Conservation (phyloP, 2,888 invertebrate genomes). For the Kryphioiulus occultus region DNA sequence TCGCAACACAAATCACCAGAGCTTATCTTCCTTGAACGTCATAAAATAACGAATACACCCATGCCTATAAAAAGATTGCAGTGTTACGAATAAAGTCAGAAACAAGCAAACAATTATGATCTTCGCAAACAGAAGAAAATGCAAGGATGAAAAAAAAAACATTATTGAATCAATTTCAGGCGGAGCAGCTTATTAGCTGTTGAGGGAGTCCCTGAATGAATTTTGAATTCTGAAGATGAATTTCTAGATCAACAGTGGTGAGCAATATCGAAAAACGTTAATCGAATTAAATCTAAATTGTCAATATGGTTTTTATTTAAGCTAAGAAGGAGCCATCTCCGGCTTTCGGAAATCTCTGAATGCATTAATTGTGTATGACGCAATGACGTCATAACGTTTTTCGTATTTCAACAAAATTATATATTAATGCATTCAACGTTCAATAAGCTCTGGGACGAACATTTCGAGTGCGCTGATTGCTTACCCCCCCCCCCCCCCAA, state of each 20-base stretch:
- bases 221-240: background rate
- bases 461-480: too few species aligned
- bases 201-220: background rate
- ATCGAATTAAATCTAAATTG: background rate
- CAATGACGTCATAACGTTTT: too few species aligned
- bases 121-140: background rate
- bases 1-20: background rate
- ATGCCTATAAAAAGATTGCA: background rate
- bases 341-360: background rate
- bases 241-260: background rate
- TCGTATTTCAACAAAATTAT: too few species aligned
- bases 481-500: too few species aligned
- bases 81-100: background rate
- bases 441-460: too few species aligned
- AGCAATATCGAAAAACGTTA: background rate
- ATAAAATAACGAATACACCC: background rate
- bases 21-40: background rate
- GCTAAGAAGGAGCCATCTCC: background rate
- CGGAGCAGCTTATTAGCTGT: background rate
- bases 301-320: background rate
- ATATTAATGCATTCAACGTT: too few species aligned
- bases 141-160: background rate
- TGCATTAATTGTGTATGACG: background rate
- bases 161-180: background rate
- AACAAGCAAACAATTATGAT: background rate